Percentiles rank a stretch among this genome's conserved stretches.
Conservation (phyloP, 2,113 vertebrate species). For the Nestor notabilis region DNA sequence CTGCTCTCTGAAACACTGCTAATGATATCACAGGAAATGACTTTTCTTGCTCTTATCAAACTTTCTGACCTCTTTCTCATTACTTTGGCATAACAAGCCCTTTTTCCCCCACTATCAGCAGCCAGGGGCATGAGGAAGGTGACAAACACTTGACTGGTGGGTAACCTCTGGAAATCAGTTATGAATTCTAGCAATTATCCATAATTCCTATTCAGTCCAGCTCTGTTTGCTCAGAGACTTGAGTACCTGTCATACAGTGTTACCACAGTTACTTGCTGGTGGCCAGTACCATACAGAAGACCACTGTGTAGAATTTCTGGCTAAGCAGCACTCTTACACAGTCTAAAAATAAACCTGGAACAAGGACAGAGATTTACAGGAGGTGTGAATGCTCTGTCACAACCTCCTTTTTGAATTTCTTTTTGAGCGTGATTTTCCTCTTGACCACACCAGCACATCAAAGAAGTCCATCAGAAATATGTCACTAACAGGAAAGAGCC, state of each 20-base stretch:
- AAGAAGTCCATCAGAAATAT: not conserved
- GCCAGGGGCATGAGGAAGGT: not conserved
- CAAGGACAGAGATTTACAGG: not conserved
- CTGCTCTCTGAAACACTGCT: constrained; percentile 40
- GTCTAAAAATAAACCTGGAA: not conserved
- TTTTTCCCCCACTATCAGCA: not conserved
- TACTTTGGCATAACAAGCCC: constrained; percentile 36
- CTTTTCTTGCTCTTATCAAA: constrained; percentile 56
- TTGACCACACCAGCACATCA: not conserved
- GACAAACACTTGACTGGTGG: not conserved
- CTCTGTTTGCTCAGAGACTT: not conserved
- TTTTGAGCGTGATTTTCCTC: not conserved
- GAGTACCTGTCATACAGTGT: not conserved
- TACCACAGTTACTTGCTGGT: not conserved
- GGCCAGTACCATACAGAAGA: not conserved
- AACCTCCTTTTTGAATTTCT: not conserved
- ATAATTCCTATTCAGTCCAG: constrained; percentile 19
- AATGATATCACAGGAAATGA: constrained; percentile 48
- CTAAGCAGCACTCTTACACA: not conserved
- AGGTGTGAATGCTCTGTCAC: not conserved
- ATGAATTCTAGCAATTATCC: constrained; percentile 35
- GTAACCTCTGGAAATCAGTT: constrained; percentile 39
- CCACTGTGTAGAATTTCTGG: not conserved
- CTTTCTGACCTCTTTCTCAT: constrained; percentile 56
- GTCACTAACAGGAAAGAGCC: not conserved